A percentile compares a stretch with the other conserved stretches of the same genome.
Conservation (phyloP, 2,113 vertebrate genomes). For the Rhineura floridana region DNA sequence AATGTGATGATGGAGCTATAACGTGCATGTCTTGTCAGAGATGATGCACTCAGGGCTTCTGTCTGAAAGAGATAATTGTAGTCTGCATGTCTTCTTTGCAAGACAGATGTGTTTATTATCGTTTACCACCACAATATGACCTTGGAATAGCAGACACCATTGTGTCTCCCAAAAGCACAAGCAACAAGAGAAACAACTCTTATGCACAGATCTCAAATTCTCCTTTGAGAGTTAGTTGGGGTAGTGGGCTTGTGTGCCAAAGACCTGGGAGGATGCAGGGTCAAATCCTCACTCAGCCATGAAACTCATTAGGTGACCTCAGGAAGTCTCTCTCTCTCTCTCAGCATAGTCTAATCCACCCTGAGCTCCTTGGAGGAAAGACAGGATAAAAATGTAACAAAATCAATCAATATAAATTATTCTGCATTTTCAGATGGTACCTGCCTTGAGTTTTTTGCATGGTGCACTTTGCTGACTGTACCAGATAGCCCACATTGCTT, state of each 20-base stretch:
- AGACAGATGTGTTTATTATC: not conserved
- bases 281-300: not conserved
- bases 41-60: not conserved
- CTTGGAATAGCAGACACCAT: not conserved
- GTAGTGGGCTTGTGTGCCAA: not conserved
- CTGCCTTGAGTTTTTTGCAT: not conserved
- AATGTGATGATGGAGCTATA: not conserved
- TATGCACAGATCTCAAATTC: not conserved
- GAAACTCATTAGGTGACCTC: not conserved
- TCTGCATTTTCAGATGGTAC: not conserved
- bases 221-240: not conserved
- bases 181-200: not conserved
- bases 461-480: not conserved
- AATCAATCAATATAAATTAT: not conserved
- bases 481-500: not conserved
- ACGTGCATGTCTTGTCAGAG: not conserved
- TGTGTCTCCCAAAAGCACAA: not conserved
- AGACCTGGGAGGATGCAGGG: not conserved
- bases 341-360: too few species aligned
- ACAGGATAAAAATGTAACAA: not conserved
- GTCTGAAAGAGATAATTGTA: not conserved
- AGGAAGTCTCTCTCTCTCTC: too few species aligned
- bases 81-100: not conserved
- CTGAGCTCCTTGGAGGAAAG: not conserved
- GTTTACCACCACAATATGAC: not conserved